Conservation (phyloP, 2,797 vertebrate species). For the Pantherophis vulpinus region DNA sequence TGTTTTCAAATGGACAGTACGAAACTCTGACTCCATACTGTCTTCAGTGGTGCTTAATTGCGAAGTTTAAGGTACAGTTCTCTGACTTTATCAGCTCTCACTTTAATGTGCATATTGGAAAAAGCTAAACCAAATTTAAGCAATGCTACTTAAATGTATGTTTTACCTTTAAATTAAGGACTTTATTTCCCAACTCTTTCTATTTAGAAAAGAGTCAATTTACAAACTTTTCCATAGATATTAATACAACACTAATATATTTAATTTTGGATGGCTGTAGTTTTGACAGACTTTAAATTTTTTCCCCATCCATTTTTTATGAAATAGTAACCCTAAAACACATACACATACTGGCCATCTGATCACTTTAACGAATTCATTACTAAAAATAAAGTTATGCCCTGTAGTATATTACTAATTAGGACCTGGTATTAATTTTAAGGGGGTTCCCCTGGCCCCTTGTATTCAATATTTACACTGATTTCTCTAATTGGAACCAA, state of each 20-base stretch:
- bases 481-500: constrained; percentile 80
- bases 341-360: neutral
- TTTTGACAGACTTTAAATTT: neutral
- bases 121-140: neutral
- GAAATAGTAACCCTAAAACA: neutral
- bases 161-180: neutral
- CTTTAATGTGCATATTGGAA: neutral
- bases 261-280: neutral
- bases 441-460: constrained; percentile 28
- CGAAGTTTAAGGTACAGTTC: neutral
- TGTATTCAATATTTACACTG: constrained; percentile 62
- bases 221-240: neutral
- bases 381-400: constrained; percentile 56
- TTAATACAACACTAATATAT: neutral
- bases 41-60: neutral
- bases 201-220: neutral
- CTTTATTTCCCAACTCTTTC: neutral
- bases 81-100: neutral
- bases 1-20: neutral
- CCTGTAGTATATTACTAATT: constrained; percentile 61
- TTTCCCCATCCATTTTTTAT: neutral
- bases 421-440: constrained; percentile 59
- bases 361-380: constrained; percentile 56
- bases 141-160: neutral
- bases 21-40: neutral